Percentiles rank a stretch among this genome's conserved stretches.
Conservation (phyloP, 35 echinoderm and acorn worm species). For the Apostichopus japonicus region DNA sequence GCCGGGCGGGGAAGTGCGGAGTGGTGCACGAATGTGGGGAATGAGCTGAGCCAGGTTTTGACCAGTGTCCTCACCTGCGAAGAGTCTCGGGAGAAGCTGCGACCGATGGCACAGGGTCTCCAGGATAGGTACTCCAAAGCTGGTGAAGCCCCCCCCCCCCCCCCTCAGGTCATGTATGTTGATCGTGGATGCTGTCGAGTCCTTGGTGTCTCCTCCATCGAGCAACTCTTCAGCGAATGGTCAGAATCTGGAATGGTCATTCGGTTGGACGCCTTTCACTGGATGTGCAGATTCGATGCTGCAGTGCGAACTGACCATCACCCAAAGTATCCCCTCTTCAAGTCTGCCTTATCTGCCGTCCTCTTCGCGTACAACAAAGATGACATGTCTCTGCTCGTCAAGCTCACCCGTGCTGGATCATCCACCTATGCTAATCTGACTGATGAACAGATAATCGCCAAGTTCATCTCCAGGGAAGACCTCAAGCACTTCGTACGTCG, state of each 20-base stretch:
- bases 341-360: slow-evolving; percentile 60
- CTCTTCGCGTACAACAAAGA: slow-evolving; percentile 66
- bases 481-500: slow-evolving; percentile 11
- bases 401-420: slow-evolving; percentile 49
- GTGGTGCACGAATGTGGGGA: slow-evolving; percentile 62
- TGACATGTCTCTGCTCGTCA: slow-evolving; percentile 60
- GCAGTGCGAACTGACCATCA: slow-evolving; percentile 53
- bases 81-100: slow-evolving; percentile 37
- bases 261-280: slow-evolving; percentile 53
- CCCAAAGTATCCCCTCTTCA: slow-evolving; percentile 63
- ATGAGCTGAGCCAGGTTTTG: slow-evolving; percentile 38
- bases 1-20: slow-evolving; percentile 56
- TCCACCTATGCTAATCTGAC: slow-evolving; percentile 12
- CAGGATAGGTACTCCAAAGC: slow-evolving; percentile 23
- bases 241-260: too few relatives aligned
- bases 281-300: slow-evolving; percentile 56
- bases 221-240: slow-evolving; percentile 54
- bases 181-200: slow-evolving; percentile 55
- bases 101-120: slow-evolving; percentile 47
- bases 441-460: slow-evolving; percentile 32
- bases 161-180: slow-evolving; percentile 62
- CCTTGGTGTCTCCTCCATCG: slow-evolving; percentile 36
- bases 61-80: slow-evolving; percentile 54
- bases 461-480: not conserved
- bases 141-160: slow-evolving; percentile 28